Evolutionary conservation across 1,140 invertebrate species (phyloP), one percentile per base, ranked within the genome.

Genomic region (Littorina saxatilis): DNA sequence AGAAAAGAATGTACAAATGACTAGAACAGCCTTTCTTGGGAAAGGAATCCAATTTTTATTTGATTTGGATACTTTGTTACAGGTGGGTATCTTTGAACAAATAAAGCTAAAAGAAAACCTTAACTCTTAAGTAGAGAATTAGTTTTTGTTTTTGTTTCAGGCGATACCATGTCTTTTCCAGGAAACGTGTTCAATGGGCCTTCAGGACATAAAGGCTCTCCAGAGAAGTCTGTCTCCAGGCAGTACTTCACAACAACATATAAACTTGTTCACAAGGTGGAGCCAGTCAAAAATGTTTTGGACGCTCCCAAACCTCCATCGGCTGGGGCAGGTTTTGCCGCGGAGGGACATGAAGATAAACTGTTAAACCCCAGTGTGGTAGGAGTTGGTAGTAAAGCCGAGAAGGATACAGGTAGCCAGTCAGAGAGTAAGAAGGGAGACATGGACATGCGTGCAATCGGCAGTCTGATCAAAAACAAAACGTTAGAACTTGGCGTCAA

Each of bases 401-500:
- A n/a, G n/a, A n/a, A 66, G 63, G 23, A 29, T 27, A 66, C 23
- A 32, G 23, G 1, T 15, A 23, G 13, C 15, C 23, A 32, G 2
- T 1, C 63, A 1, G 63, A 23, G 32, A 32, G 32, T 43, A 68
- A 27, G 9, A 40, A 29, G 11, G 55, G 37, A 55, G 52, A 27
- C 43, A 66, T 52, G 55, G 77, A 79, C 68, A 47, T 81, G 82
- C 23, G n/a, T 78, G 20, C 82, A 83, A 82, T 81, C 20, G 73
- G 73, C 2, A 17, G 32, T 27, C 78, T 83, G 66, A 55, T 85
- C 27, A 81, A 86, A 55, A 87, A 88, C 72, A 88, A 86, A 79
- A 83, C 87, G 15, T 80, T 84, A 20, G 82, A 87, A 43, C 72
- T 88, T 17, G 88, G 88, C 40, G 83, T 86, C 80, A 85, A 81